Evolutionary conservation across 2,113 vertebrate genomes (phyloP), one percentile per base, ranked within the genome.

Genomic region (Emberiza fucata): DNA sequence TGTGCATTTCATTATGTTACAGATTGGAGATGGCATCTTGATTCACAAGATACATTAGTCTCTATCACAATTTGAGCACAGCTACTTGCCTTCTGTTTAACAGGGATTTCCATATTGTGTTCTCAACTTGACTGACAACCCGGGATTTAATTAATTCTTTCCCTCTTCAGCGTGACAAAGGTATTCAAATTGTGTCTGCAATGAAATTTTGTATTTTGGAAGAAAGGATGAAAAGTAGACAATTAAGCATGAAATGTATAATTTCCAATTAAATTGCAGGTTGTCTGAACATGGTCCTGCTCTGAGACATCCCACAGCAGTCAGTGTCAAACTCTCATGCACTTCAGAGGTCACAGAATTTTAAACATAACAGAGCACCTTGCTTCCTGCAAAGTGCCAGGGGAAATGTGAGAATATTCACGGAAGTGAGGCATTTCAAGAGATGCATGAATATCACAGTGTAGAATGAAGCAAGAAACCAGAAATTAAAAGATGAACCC

Each of bases 21-120:
- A 94, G 92, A 95, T 59, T 91, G 90, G 75, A 95, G 88, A 90
- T 78, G 80, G 84, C 92, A 90, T 92, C 81, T 96, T 94, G 60
- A 69, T 92, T 95, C 91, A 81, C 70, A 86, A 86, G 70, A 81
- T 68, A 47, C 81, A 66, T 95, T 90, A 77, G 53, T 88, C 93
- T 86, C 59, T 78, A 15, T 78, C 72, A 88, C 82, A 90, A 66
- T 88, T 61, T 53, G 72, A 93, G 83, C 82, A 37, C 40, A 12
- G 6, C 75, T 88, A 33, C 65, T 95, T 88, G 85, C 65, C 69
- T 86, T 57, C 82, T 85, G 50, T 71, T 95, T 90, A 47, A 77
- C 54, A 81, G 48, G 39, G 65, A 68, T 92, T 95, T 96, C 91
- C 75, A 71, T 88, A 78, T 73, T 90, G 78, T 93, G 75, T 75